Percentiles rank a stretch among this genome's conserved stretches.
These are phyloP conservation scores for Drosophila kuntzei DNA, from an alignment of 2,888 invertebrate genomes.

Conservation along the genomic window DNA sequence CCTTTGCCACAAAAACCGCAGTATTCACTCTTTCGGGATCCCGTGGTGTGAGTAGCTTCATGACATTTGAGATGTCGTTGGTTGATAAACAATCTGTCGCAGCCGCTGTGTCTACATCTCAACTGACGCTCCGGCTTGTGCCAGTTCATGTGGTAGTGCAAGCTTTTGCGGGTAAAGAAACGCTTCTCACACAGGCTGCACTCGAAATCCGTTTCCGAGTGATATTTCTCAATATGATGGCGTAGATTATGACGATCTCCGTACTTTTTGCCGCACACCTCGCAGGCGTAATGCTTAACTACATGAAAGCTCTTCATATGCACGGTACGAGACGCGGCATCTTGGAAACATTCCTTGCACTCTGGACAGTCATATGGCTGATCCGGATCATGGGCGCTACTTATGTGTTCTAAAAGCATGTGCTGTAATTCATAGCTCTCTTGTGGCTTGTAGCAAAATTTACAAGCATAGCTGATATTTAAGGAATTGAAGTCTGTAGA, in stretches of 20 bases:
- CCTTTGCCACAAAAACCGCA: slow-evolving; percentile 82
- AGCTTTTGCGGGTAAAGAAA: slow-evolving; percentile 81
- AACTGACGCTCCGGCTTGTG: slow-evolving; percentile 79
- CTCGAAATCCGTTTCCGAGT: slow-evolving; percentile 81
- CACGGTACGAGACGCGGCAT: slow-evolving; percentile 82
- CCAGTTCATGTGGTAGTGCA: slow-evolving; percentile 83
- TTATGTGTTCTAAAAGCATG: slow-evolving; percentile 74
- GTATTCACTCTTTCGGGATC: slow-evolving; percentile 73
- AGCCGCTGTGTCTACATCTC: slow-evolving; percentile 76
- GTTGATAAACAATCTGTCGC: slow-evolving; percentile 81
- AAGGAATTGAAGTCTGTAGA: slow-evolving; percentile 37
- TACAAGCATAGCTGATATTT: slow-evolving; percentile 70
- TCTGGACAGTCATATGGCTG: slow-evolving; percentile 81
- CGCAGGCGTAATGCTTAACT: slow-evolving; percentile 72
- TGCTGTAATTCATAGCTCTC: slow-evolving; percentile 74
- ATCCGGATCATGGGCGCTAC: slow-evolving; percentile 66
- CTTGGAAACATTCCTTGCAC: slow-evolving; percentile 73
- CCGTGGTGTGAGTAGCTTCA: slow-evolving; percentile 76
- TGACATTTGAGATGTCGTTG: slow-evolving; percentile 79
- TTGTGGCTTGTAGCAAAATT: slow-evolving; percentile 76
- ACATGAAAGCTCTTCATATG: slow-evolving; percentile 79
- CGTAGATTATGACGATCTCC: slow-evolving; percentile 80
- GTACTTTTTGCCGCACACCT: slow-evolving; percentile 80
- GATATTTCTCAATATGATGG: slow-evolving; percentile 81
- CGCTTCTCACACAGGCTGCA: slow-evolving; percentile 79